phyloP scores from a whole-genome alignment of 2,797 vertebrate genomes.

The Uromys caudimaculatus region DNA sequence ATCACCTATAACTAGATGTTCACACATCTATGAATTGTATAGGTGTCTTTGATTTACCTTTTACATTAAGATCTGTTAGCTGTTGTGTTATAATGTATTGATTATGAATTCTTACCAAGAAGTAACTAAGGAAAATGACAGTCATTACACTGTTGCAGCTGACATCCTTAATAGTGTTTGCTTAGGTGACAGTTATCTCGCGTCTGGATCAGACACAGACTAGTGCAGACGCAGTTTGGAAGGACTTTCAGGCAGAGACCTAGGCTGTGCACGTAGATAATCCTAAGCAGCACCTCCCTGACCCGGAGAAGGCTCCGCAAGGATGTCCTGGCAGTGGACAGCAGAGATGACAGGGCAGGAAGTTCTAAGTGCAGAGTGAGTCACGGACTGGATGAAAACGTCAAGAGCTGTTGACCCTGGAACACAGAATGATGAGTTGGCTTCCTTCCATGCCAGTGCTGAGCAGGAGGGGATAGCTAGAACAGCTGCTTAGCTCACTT shows the following conservation, averaged over 20 bases:
- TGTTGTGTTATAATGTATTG: conserved; percentile 1
- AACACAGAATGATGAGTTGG: neutral
- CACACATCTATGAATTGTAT: neutral
- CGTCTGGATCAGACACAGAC: neutral
- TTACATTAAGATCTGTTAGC: conserved; percentile 37
- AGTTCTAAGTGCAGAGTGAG: neutral
- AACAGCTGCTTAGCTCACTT: neutral
- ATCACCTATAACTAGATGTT: neutral
- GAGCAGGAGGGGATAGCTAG: neutral
- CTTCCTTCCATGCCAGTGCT: neutral
- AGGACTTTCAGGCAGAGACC: conserved; percentile 12
- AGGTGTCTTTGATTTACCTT: conserved; percentile 37
- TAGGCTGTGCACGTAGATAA: conserved; percentile 38
- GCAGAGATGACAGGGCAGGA: neutral
- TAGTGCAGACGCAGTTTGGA: conserved; percentile 7
- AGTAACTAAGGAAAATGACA: neutral
- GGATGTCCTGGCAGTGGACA: neutral
- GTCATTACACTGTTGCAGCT: neutral
- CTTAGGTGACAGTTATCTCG: neutral
- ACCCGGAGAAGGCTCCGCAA: neutral
- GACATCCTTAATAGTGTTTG: conserved; percentile 28
- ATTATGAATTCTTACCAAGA: conserved; percentile 46
- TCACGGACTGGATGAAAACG: neutral
- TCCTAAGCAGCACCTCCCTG: neutral
- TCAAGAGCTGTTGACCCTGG: conserved; percentile 20